Conservation (phyloP, 2,797 vertebrate genomes). For the Scyliorhinus canicula region DNA sequence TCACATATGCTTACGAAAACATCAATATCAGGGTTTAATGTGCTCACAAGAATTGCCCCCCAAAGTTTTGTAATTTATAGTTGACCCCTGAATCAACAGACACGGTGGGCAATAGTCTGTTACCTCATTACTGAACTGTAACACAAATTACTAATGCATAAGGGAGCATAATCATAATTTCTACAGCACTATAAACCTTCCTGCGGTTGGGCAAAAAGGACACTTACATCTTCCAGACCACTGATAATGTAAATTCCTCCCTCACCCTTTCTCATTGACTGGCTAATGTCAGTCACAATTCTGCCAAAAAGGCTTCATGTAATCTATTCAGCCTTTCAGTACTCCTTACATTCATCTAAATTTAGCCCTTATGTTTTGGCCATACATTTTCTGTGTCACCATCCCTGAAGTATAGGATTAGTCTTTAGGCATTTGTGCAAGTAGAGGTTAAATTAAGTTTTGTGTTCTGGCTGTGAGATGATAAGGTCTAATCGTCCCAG, state of each 20-base stretch:
- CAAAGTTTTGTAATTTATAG: background rate
- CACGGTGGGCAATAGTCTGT: background rate
- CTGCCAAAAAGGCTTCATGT: background rate
- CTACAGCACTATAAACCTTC: background rate
- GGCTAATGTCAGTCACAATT: background rate
- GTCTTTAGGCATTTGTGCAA: constrained; percentile 4
- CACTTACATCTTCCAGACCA: constrained; percentile 3
- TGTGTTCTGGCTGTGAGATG: constrained; percentile 23
- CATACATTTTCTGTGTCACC: background rate
- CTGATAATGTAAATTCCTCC: constrained; percentile 23
- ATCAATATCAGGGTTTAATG: background rate
- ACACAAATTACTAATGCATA: background rate
- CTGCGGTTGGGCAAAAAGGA: background rate
- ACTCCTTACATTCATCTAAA: background rate
- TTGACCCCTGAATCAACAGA: background rate
- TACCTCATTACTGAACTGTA: background rate
- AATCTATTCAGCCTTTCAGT: constrained; percentile 17
- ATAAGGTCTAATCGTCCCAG: constrained; percentile 32
- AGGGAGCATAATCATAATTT: background rate
- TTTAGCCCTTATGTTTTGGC: constrained; percentile 12
- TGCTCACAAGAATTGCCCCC: background rate
- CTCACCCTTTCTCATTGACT: background rate
- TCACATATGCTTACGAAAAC: background rate
- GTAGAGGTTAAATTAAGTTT: background rate
- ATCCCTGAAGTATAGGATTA: constrained; percentile 15